Percentiles rank a stretch among this genome's conserved stretches.
phyloP scores from a whole-genome alignment of 2,113 vertebrate species.

The Sarotherodon lohbergeri region DNA sequence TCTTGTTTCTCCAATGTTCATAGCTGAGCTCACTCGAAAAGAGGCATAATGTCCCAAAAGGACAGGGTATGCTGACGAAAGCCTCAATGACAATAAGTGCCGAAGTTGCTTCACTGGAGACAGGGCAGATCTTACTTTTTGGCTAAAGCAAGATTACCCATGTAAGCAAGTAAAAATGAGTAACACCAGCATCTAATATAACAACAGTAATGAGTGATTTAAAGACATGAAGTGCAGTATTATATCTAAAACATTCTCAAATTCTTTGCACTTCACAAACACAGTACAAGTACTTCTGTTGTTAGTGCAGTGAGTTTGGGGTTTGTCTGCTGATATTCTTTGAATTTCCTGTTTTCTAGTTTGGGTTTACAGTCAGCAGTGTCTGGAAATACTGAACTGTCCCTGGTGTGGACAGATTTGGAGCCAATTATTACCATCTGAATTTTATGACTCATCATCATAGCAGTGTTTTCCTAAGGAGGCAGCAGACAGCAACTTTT shows the following conservation, averaged over 20 bases:
- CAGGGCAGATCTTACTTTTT: neutral
- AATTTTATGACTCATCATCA: slow-evolving; percentile 10
- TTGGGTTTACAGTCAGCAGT: neutral
- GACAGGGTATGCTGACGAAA: neutral
- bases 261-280: neutral
- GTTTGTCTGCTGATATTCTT: neutral
- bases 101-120: neutral
- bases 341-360: neutral
- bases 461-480: neutral
- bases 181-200: neutral
- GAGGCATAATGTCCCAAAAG: neutral
- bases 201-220: neutral
- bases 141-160: neutral
- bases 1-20: neutral
- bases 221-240: neutral
- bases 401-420: neutral
- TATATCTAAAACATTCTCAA: neutral
- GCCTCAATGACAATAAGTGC: neutral
- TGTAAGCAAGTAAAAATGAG: neutral
- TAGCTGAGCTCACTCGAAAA: neutral
- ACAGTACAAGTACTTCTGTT: neutral
- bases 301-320: neutral
- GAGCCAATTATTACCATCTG: neutral
- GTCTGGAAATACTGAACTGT: neutral
- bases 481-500: neutral